A percentile compares a stretch with the other conserved stretches of the same genome.
phyloP scores from a whole-genome alignment of 2,113 vertebrate genomes.

The Etheostoma spectabile region DNA sequence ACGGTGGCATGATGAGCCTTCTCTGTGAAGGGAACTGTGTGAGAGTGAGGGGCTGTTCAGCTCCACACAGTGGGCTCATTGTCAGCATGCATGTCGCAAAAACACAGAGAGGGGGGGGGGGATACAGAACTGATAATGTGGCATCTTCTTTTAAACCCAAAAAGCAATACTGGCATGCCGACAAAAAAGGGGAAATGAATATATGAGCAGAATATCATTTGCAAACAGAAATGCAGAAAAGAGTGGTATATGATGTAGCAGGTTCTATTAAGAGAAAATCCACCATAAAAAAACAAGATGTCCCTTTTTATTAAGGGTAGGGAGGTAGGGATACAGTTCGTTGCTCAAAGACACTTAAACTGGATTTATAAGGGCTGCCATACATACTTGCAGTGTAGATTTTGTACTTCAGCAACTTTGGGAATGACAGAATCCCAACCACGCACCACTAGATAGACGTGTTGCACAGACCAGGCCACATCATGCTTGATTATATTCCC shows the following conservation, averaged over 20 bases:
- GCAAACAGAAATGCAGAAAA: slow-evolving; percentile 27
- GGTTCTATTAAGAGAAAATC: slow-evolving; percentile 47
- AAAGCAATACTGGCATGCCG: slow-evolving; percentile 36
- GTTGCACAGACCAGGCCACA: background rate
- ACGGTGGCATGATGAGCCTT: slow-evolving; percentile 34
- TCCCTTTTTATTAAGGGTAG: background rate
- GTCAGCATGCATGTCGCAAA: slow-evolving; percentile 64
- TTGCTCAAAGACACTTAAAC: background rate
- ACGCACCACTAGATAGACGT: background rate
- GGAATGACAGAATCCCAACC: background rate
- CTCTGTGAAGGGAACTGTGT: slow-evolving; percentile 50
- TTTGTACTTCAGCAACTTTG: background rate
- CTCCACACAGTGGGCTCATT: slow-evolving; percentile 70
- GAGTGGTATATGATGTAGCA: background rate
- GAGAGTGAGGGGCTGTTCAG: slow-evolving; percentile 49
- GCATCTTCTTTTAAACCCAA: background rate
- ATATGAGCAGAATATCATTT: slow-evolving; percentile 3
- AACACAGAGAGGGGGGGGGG: slow-evolving; percentile 41
- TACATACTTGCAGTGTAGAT: background rate
- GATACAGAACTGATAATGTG: slow-evolving; percentile 53
- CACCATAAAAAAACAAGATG: slow-evolving; percentile 10
- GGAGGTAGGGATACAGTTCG: background rate
- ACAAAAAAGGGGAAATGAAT: background rate
- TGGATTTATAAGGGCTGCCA: background rate
- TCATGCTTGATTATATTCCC: background rate